phyloP scores from a whole-genome alignment of 2,888 invertebrate genomes.

The Noctua janthe region DNA sequence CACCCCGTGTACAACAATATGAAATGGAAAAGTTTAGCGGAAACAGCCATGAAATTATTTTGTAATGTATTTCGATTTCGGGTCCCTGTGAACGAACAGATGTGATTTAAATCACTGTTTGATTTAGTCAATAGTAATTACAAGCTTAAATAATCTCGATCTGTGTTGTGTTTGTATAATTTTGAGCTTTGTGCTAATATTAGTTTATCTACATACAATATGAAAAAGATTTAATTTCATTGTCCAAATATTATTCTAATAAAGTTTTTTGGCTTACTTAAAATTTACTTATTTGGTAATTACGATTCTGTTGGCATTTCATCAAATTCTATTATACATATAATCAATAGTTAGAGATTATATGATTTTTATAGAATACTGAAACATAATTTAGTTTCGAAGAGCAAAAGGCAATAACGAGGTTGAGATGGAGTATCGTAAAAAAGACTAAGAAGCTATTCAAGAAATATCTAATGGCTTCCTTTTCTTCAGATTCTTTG shows the following conservation, averaged over 20 bases:
- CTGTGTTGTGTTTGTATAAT: constrained; percentile 10
- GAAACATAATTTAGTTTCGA: neutral
- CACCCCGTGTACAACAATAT: neutral
- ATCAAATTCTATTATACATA: neutral
- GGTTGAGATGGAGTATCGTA: constrained; percentile 19
- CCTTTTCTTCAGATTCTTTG: neutral
- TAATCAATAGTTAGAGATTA: neutral
- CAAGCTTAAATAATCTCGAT: constrained; percentile 16
- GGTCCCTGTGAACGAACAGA: constrained; percentile 1
- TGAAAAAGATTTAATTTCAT: neutral
- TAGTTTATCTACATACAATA: neutral
- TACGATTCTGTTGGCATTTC: neutral
- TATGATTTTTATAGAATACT: constrained; percentile 16
- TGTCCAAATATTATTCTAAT: neutral
- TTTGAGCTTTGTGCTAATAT: neutral
- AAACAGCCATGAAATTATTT: neutral
- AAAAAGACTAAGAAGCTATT: constrained; percentile 20
- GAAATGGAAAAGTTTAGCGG: neutral
- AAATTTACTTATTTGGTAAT: neutral
- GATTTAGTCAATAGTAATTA: constrained; percentile 17
- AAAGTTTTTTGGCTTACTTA: neutral
- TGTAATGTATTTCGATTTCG: neutral
- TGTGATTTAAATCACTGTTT: constrained; percentile 22
- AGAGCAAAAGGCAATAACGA: constrained; percentile 8
- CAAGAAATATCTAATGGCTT: constrained; percentile 26